A percentile compares a stretch with the other conserved stretches of the same genome.
Conservation (phyloP, 2,888 invertebrate species). For the Plagodis pulveraria region DNA sequence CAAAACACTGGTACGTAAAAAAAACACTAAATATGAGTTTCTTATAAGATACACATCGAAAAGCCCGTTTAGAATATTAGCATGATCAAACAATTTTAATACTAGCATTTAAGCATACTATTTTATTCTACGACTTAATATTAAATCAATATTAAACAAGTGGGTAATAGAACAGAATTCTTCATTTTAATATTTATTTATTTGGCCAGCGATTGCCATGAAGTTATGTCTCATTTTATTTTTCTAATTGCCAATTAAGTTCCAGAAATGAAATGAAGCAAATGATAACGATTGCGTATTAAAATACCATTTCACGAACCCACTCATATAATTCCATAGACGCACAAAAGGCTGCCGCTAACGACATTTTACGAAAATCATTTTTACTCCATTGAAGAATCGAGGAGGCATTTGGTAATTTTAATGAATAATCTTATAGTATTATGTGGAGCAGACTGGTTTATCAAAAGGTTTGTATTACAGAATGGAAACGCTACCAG, state of each 20-base stretch:
- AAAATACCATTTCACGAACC: constrained; percentile 23
- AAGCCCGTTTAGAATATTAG: no score
- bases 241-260: constrained; percentile 25
- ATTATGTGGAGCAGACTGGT: constrained; percentile 49
- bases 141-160: no score
- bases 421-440: constrained; percentile 60
- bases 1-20: no score
- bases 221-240: constrained; percentile 1
- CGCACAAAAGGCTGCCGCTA: constrained; percentile 15
- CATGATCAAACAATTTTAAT: no score
- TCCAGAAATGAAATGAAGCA: constrained; percentile 16
- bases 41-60: no score
- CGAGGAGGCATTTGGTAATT: constrained; percentile 38
- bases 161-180: no score
- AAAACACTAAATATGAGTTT: no score
- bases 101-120: no score
- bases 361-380: constrained; percentile 25
- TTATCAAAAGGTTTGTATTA: constrained; percentile 61
- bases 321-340: constrained; percentile 3
- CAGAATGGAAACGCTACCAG: constrained; percentile 48
- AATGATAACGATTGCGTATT: constrained; percentile 26
- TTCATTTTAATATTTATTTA: no score
- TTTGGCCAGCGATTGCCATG: neutral
- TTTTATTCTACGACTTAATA: no score
- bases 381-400: constrained; percentile 25